Percentiles rank a stretch among this genome's conserved stretches.
Evolutionary conservation across 2,113 vertebrate species (phyloP).

Genomic region (Cottus gobio): DNA sequence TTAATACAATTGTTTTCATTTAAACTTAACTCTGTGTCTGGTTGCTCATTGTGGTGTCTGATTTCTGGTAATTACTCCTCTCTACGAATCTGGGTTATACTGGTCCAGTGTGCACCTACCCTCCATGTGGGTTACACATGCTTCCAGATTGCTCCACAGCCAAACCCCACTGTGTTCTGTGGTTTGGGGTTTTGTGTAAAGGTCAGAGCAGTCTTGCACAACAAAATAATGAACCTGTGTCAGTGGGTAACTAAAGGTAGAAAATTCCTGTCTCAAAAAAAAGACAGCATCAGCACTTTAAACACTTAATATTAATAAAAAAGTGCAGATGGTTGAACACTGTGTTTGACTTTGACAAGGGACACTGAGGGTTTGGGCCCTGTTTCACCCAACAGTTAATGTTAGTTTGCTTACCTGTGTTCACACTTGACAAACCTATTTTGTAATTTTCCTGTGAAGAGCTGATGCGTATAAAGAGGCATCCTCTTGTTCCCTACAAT

Average conservation of each 20-base stretch:
- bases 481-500: neutral
- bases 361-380: neutral
- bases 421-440: neutral
- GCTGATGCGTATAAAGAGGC: neutral
- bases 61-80: too few relatives aligned
- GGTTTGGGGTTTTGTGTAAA: neutral
- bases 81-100: too few relatives aligned
- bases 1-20: too few relatives aligned
- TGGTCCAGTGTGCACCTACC: too few relatives aligned
- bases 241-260: neutral
- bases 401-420: neutral
- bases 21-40: too few relatives aligned
- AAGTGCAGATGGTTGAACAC: neutral
- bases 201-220: neutral
- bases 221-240: neutral
- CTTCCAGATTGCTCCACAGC: neutral
- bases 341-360: neutral
- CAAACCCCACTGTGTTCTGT: neutral
- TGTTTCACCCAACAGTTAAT: neutral
- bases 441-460: neutral
- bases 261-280: too few relatives aligned
- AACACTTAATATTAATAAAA: too few relatives aligned
- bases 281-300: too few relatives aligned
- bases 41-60: too few relatives aligned
- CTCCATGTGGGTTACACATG: too few relatives aligned